phyloP scores from a whole-genome alignment of 1,140 invertebrate genomes.

The Drosophila kurseongensis region DNA sequence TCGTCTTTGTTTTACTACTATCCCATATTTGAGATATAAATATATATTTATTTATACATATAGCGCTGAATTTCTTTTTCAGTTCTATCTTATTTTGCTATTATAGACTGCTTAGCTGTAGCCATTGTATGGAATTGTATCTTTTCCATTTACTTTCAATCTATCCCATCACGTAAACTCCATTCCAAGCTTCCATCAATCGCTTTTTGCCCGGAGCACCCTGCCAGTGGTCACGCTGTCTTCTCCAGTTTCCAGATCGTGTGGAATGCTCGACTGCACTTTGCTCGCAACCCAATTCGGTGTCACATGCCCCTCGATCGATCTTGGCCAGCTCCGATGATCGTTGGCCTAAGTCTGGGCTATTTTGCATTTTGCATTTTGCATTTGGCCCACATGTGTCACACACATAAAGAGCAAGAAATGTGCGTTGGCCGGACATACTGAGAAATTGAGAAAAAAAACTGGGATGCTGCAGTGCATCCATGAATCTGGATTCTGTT shows the following conservation, averaged over 20 bases:
- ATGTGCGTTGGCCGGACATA: slow-evolving; percentile 56
- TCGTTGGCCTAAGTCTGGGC: slow-evolving; percentile 12
- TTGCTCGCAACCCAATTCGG: slow-evolving; percentile 42
- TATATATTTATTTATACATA: no score
- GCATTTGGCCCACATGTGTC: slow-evolving; percentile 72
- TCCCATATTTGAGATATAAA: no score
- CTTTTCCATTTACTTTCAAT: background rate
- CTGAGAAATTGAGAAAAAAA: background rate
- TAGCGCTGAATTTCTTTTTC: no score
- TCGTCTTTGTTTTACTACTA: no score
- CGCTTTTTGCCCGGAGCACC: slow-evolving; percentile 16
- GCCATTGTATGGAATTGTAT: no score
- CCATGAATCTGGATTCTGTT: slow-evolving; percentile 26
- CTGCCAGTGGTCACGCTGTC: slow-evolving; percentile 8
- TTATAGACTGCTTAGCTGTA: background rate
- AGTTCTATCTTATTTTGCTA: no score
- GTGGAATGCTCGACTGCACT: slow-evolving; percentile 46
- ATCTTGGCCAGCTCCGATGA: slow-evolving; percentile 16
- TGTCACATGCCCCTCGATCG: slow-evolving; percentile 21
- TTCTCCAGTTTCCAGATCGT: slow-evolving; percentile 25
- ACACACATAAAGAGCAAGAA: slow-evolving; percentile 35
- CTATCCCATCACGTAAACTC: no score
- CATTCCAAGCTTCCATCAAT: slow-evolving; percentile 11
- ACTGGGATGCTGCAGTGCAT: slow-evolving; percentile 29
- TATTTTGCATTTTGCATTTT: slow-evolving; percentile 36